These are phyloP conservation scores for Gallinago undulata DNA, from an alignment of 2,113 vertebrate genomes.

Conservation along the genomic window DNA sequence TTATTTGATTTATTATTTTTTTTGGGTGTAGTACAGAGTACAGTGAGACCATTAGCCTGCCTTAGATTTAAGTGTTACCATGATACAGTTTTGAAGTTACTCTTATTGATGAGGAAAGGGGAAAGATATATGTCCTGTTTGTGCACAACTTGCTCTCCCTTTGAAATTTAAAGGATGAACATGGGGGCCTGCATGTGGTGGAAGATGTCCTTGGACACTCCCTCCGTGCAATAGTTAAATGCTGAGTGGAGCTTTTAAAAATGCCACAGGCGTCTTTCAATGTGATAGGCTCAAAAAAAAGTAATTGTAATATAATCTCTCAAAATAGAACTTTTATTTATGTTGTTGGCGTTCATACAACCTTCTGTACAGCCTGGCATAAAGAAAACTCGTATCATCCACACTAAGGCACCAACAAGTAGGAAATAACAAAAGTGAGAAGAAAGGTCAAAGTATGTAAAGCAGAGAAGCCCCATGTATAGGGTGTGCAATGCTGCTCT, in stretches of 20 bases:
- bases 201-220: neutral
- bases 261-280: neutral
- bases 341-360: neutral
- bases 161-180: neutral
- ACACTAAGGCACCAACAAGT: accelerated
- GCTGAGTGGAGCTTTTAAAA: neutral
- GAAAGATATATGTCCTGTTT: neutral
- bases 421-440: neutral
- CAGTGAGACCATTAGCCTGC: neutral
- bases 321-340: neutral
- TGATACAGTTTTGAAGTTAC: neutral
- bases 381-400: accelerated
- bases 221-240: neutral
- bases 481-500: neutral
- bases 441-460: neutral
- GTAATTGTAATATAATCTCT: neutral
- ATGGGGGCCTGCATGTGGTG: neutral
- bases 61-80: neutral
- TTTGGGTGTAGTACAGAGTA: neutral
- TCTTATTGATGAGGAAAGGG: neutral
- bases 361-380: neutral
- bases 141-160: neutral
- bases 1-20: neutral
- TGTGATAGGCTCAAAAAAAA: neutral
- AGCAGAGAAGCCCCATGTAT: accelerated